Evolutionary conservation across 53 echinoderm and acorn worm species (phyloP), one percentile per base, ranked within the genome.

Genomic region (Hippasteria phrygiana): DNA sequence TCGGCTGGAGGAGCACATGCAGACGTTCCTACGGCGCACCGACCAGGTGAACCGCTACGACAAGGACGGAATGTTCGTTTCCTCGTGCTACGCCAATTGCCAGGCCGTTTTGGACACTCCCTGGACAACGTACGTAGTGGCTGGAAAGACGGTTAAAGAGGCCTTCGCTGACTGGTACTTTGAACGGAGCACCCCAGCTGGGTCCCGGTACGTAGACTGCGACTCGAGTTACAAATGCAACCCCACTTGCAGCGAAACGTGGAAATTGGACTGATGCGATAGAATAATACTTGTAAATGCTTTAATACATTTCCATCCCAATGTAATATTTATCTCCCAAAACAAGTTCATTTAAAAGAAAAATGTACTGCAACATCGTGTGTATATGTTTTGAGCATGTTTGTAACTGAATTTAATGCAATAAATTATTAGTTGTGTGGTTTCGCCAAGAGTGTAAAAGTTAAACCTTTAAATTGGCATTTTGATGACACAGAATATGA

Each of bases 141-240:
- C 55, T 43, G 90, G 77, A 22, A 74, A 33, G 31, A 51, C 74
- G 42, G 51, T 88, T 14, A 78, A 87, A 20, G 54, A 93, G 53
- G 94, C 93, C 16, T 94, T 96, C 50, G 56, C 53, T 3, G 67
- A 87, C 32, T 96, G 94, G 96, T 96, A 94, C 27, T 82, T 46
- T 35, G 84, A 65, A 0, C 62, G 75, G 66, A 80, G 24, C 2
- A 53, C 56, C 14, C 77, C 54, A 9, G 62, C n/a, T 8, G 29
- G 40, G 48, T 79, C 77, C 43, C 77, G 67, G 46, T 62, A 75
- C 73, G 65, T 54, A 51, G 93, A 90, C 63, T 93, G 93, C 43
- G 73, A 34, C 74, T 39, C 89, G 1, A 37, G 64, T 51, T 62
- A 73, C 40, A 51, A 74, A 16, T 92, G 92, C 20, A 92, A 92